Base-by-base conservation (phyloP, 2,113 vertebrate genomes). In the Rhineura floridana region DNA sequence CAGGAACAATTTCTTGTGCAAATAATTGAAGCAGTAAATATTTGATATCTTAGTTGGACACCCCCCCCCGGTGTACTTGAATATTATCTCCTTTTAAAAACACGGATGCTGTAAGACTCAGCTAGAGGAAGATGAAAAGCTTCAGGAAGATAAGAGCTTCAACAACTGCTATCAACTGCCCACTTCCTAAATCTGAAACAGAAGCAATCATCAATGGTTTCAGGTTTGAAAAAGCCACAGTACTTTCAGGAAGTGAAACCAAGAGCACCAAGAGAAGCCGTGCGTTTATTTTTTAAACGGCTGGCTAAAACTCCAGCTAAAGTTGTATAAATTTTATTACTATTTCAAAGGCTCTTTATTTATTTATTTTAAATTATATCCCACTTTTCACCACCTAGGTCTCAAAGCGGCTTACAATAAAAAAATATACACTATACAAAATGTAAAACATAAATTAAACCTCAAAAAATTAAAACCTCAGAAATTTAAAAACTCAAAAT, bases 121-220 rank as follows among this genome's bases (percentile, higher is more conserved):
- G 30, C 15, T 42, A 42, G 63, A 13, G 76, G 5, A 62, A 78
- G 44, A 25, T 23, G 17, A n/a, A 73, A 5, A 73, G 36, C 21
- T 33, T 70, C 33, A 70, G 28, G 67, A 70, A 70, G 67, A 59
- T 59, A 78, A 12, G 13, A 25, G 36, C 46, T n/a, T 39, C 85
- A 79, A 12, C 44, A 78, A 86, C 10, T 6, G 69, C 10, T 42
- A 73, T 11, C 21, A 42, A 70, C 48, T 25, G 8, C 23, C 36
- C 30, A 44, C 78, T 81, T 87, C 77, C 48, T 55, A 81, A 59
- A 81, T 72, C 65, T 13, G 78, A 81, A 72, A 87, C 48, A n/a
- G 33, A 87, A 69, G 23, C 17, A 75, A 77, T 72, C 48, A 9
- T 11, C 19, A 25, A 17, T 3, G 11, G 65, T 30, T 70, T 59